Evolutionary conservation across 1,140 invertebrate genomes (phyloP).

Genomic region (Meloidogyne hapla): DNA sequence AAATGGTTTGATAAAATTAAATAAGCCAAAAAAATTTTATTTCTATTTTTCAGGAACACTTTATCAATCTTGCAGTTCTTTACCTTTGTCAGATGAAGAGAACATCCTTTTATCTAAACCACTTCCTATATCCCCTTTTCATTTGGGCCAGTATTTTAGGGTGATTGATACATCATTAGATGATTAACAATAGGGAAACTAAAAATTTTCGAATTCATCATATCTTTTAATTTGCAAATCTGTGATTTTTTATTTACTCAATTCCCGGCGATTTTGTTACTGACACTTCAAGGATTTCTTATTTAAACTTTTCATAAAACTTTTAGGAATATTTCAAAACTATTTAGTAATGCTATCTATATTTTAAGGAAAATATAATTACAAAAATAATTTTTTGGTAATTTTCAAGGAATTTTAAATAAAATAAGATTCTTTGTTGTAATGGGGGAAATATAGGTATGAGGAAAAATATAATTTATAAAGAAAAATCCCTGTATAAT

Average conservation of each 20-base stretch:
- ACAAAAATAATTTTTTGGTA: background rate
- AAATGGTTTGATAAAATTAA: background rate
- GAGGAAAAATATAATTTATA: background rate
- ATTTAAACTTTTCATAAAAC: background rate
- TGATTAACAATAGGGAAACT: background rate
- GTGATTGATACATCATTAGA: background rate
- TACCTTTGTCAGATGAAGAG: slow-evolving; percentile 1
- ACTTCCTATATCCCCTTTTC: background rate
- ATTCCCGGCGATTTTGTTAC: background rate
- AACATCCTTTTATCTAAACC: background rate
- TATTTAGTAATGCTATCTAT: background rate
- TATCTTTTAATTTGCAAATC: background rate
- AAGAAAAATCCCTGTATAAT: background rate
- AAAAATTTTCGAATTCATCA: background rate
- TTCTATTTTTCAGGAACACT: background rate
- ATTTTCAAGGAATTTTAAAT: background rate
- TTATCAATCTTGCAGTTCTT: slow-evolving; percentile 10
- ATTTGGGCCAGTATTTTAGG: slow-evolving; percentile 20
- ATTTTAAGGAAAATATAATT: background rate
- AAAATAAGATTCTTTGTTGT: background rate
- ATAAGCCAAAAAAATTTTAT: background rate
- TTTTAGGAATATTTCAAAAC: background rate
- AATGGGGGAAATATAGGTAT: background rate
- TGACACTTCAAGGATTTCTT: background rate
- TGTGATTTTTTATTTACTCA: background rate